Evolutionary conservation across 1,140 invertebrate species (phyloP), one percentile per base, ranked within the genome.

Genomic region (Linepithema humile): DNA sequence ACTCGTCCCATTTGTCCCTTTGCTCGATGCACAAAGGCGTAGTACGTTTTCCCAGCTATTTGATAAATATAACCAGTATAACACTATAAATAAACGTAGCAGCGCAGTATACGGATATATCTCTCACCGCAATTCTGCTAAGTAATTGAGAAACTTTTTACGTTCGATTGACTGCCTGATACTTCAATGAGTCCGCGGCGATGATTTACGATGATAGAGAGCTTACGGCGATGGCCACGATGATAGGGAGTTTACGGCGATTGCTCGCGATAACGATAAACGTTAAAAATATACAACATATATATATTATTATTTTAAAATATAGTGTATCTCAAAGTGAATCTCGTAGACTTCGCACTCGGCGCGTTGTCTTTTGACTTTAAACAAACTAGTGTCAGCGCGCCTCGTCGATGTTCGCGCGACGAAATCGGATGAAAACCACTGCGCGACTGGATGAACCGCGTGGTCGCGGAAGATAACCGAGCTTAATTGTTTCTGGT

Each of bases 401-500:
- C 10, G n/a, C 29, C 45, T 20, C 32, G 64, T 9, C 10, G 64
- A 43, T 55, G 17, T 10, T 3, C 3, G 48, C n/a, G 17, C 32
- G 20, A 20, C 23, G 48, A 38, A 82, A 82, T 32, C 59, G 72
- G 53, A 88, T 89, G 88, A 89, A 85, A 89, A 84, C 88, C 85
- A 53, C 85, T 89, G 85, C 0, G 64, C 65, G 65, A 45, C 26
- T 43, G 87, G 80, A 82, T 73, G 87, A 80, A 84, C 84, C 88
- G 91, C 87, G 84, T 93, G 92, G 86, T 78, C 62, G 75, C 65
- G 83, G 80, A 91, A 92, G 92, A 93, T 93, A 93, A 90, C 89
- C 86, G 77, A 92, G 89, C 88, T 92, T 91, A 91, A 93, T 93
- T 93, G 90, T 92, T 93, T 93, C 90, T 92, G 91, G 92, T 93